These are phyloP conservation scores for Trogon melanurus DNA, from an alignment of 2,113 vertebrate genomes.

Conservation along the genomic window DNA sequence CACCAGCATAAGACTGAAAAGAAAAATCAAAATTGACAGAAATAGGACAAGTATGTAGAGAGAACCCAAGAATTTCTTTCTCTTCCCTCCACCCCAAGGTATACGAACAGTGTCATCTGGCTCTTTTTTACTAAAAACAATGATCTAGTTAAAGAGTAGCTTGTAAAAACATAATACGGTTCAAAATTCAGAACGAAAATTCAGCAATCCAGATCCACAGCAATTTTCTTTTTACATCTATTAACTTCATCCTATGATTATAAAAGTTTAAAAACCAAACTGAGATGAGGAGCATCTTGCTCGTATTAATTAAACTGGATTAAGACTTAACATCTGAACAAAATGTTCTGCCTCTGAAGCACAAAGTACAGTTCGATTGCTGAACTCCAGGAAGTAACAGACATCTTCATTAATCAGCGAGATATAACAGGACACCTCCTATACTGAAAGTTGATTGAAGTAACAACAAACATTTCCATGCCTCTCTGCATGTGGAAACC, in stretches of 20 bases:
- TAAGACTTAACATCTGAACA: constrained; percentile 30
- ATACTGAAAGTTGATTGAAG: background rate
- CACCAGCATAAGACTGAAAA: constrained; percentile 57
- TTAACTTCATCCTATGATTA: background rate
- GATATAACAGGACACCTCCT: background rate
- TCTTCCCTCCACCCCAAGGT: constrained; percentile 20
- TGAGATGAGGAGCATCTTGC: background rate
- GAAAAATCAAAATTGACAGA: constrained; percentile 76
- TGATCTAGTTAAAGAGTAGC: background rate
- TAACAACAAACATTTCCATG: background rate
- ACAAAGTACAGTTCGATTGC: background rate
- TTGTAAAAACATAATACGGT: background rate
- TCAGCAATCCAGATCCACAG: background rate
- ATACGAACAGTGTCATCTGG: background rate
- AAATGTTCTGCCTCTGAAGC: constrained; percentile 24
- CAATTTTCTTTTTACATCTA: background rate
- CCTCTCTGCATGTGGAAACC: background rate
- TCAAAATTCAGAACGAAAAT: background rate
- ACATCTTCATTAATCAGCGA: background rate
- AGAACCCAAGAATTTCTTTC: constrained; percentile 39
- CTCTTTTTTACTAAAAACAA: constrained; percentile 7
- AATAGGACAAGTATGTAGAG: constrained; percentile 67
- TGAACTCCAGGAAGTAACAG: background rate
- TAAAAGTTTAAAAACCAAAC: background rate
- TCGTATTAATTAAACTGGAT: constrained; percentile 16